Evolutionary conservation across 1,140 invertebrate species (phyloP).

Genomic region (Polypedilum pembai): DNA sequence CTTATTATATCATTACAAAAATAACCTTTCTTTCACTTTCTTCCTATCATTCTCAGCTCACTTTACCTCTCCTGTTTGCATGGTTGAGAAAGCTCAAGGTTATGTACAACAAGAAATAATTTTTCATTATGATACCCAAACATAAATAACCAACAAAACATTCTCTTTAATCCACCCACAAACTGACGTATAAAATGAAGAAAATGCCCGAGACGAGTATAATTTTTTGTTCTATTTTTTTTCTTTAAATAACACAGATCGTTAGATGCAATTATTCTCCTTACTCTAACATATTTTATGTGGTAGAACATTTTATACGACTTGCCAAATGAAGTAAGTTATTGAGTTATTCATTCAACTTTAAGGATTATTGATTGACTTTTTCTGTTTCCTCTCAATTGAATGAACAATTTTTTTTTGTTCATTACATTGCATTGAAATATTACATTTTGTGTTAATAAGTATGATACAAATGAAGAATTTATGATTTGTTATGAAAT

Average conservation of each 20-base stretch:
- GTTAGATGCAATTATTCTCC: neutral
- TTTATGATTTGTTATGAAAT: no score
- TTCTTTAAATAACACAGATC: neutral
- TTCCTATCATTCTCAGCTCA: neutral
- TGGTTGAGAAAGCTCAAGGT: neutral
- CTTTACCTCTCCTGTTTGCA: neutral
- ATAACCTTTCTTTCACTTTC: no score
- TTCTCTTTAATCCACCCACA: neutral
- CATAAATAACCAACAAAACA: conserved; percentile 19
- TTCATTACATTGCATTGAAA: no score
- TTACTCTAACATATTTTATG: conserved; percentile 7
- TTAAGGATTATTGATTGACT: no score
- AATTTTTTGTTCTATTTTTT: neutral
- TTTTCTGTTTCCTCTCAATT: no score
- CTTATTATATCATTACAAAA: no score
- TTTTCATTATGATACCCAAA: neutral
- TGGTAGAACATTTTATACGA: neutral
- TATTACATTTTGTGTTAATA: no score
- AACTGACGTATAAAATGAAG: neutral
- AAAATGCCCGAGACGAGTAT: neutral
- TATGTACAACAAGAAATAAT: neutral
- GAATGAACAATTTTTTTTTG: no score
- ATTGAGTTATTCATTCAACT: no score
- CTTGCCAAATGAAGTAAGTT: neutral
- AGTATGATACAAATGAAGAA: no score